Evolutionary conservation across 2,797 vertebrate species (phyloP).

Genomic region (Neomorphus geoffroyi): DNA sequence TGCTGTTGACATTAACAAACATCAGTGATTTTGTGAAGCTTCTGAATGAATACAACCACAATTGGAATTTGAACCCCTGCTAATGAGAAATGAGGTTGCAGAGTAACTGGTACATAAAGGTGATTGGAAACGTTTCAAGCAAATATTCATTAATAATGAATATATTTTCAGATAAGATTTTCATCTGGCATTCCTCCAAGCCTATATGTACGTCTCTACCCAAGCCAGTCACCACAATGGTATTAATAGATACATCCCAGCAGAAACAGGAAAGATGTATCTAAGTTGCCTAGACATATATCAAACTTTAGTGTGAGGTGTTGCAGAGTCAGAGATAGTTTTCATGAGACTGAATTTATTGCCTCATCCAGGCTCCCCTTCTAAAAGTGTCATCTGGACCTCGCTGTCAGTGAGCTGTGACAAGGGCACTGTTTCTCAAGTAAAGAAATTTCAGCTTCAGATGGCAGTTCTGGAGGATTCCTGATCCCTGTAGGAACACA

Average conservation of each 20-base stretch:
- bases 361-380: not conserved
- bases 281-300: not conserved
- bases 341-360: not conserved
- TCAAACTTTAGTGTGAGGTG: not conserved
- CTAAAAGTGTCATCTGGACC: not conserved
- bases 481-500: not conserved
- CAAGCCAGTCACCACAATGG: not conserved
- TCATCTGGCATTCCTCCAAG: not conserved
- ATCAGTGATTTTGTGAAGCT: not conserved
- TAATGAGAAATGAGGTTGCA: not conserved
- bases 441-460: not conserved
- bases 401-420: not conserved
- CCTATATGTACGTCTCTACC: not conserved
- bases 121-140: not conserved
- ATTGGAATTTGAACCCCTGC: not conserved
- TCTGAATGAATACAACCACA: not conserved
- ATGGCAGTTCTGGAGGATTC: not conserved
- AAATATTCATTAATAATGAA: not conserved
- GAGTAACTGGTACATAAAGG: not conserved
- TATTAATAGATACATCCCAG: not conserved
- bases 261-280: not conserved
- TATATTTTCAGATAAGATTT: not conserved
- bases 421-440: not conserved
- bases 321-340: not conserved
- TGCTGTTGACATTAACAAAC: not conserved